Percentiles rank a stretch among this genome's conserved stretches.
Conservation (phyloP, 2,888 invertebrate species). For the Drosophila prolongata region DNA sequence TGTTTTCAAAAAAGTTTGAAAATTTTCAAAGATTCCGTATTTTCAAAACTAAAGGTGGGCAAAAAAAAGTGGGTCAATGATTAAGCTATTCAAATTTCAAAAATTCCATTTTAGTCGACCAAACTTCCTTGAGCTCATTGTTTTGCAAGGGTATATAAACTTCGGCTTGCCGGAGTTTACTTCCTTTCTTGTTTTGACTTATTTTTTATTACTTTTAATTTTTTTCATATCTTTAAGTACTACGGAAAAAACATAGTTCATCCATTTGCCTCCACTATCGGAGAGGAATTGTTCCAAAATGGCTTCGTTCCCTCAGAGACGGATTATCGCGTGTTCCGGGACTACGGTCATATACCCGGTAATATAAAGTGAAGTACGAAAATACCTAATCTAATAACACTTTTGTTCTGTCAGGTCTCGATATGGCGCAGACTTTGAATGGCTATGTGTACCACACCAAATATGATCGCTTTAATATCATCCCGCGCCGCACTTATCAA, state of each 20-base stretch:
- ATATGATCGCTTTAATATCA: conserved; percentile 87
- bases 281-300: conserved; percentile 88
- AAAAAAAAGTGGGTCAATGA: too few relatives aligned
- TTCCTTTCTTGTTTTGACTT: too few relatives aligned
- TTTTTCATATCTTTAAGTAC: conserved; percentile 61
- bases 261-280: conserved; percentile 86
- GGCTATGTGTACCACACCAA: conserved; percentile 92
- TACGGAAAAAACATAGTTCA: conserved; percentile 85
- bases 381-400: conserved; percentile 10
- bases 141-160: too few relatives aligned
- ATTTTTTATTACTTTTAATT: neutral
- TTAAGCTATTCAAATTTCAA: too few relatives aligned
- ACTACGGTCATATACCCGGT: conserved; percentile 88
- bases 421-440: conserved; percentile 91
- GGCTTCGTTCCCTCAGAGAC: conserved; percentile 89
- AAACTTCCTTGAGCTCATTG: too few relatives aligned
- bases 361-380: conserved; percentile 19
- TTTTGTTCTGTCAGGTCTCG: conserved; percentile 86
- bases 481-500: conserved; percentile 89
- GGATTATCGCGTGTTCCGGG: conserved; percentile 88
- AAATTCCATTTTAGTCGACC: too few relatives aligned
- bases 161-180: too few relatives aligned
- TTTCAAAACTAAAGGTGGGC: too few relatives aligned
- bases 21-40: too few relatives aligned
- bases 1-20: too few relatives aligned